These are phyloP conservation scores for Listronotus bonariensis DNA, from an alignment of 1,140 invertebrate species.

Conservation along the genomic window DNA sequence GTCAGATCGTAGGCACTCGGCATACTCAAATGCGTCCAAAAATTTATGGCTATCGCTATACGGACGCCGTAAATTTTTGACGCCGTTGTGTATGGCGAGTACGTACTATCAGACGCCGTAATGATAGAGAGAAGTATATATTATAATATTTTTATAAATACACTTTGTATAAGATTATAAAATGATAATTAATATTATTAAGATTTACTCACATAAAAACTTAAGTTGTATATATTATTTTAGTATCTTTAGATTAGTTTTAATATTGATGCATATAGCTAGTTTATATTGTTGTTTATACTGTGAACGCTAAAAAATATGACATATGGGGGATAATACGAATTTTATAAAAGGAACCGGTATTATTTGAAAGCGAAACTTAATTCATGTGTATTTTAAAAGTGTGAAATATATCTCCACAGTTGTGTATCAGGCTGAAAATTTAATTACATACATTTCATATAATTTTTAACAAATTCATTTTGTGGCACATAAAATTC, in stretches of 20 bases:
- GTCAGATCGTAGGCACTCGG: too few species aligned
- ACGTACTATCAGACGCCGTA: too few species aligned
- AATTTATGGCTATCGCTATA: too few species aligned
- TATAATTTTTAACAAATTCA: neutral
- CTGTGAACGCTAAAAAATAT: slow-evolving; percentile 34
- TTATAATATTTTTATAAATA: neutral
- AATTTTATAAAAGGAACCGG: slow-evolving; percentile 31
- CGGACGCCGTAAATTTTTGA: too few species aligned
- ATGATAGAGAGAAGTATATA: too few species aligned
- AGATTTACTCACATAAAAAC: slow-evolving; percentile 28
- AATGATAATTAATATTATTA: slow-evolving; percentile 18
- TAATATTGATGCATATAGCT: slow-evolving; percentile 32
- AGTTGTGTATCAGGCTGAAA: slow-evolving; percentile 28
- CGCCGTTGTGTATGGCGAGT: too few species aligned
- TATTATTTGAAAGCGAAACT: neutral
- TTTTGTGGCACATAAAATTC: neutral
- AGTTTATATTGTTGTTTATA: slow-evolving; percentile 44
- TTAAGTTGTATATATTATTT: slow-evolving; percentile 48
- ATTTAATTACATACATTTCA: neutral
- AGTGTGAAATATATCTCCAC: slow-evolving; percentile 27
- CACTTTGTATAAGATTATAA: slow-evolving; percentile 11
- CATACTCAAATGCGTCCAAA: too few species aligned
- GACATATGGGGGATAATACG: slow-evolving; percentile 25
- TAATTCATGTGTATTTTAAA: slow-evolving; percentile 32
- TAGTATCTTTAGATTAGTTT: slow-evolving; percentile 44